Evolutionary conservation across 1,140 invertebrate species (phyloP).

Genomic region (Caenorhabditis brenneri): DNA sequence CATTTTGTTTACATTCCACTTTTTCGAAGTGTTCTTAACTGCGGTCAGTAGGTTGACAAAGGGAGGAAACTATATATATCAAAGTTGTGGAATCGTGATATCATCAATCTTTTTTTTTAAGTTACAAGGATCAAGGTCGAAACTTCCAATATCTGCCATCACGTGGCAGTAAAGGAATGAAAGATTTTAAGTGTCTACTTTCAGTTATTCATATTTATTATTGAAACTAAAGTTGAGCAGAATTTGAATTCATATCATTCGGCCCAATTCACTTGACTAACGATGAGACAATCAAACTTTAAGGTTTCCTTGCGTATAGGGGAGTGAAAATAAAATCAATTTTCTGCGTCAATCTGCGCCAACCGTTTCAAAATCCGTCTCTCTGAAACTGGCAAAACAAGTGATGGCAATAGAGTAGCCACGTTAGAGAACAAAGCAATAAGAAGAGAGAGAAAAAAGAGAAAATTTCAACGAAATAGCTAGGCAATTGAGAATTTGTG

Average conservation of each 20-base stretch:
- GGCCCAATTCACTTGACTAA: too few relatives aligned
- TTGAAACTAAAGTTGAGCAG: too few relatives aligned
- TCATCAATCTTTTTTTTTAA: neutral
- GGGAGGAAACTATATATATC: neutral
- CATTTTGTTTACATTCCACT: constrained; percentile 11
- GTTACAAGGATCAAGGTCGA: too few relatives aligned
- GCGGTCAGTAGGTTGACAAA: neutral
- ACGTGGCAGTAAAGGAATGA: too few relatives aligned
- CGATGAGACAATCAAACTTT: too few relatives aligned
- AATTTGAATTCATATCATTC: too few relatives aligned
- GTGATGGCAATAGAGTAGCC: neutral
- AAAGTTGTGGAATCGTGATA: neutral
- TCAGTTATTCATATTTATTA: too few relatives aligned
- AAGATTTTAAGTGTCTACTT: too few relatives aligned
- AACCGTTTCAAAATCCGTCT: neutral
- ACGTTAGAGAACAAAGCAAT: neutral
- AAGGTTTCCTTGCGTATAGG: too few relatives aligned
- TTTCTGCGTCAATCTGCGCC: too few relatives aligned
- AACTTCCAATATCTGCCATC: too few relatives aligned
- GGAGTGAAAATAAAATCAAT: too few relatives aligned
- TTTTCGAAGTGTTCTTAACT: neutral
- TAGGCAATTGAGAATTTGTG: neutral
- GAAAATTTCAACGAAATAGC: neutral
- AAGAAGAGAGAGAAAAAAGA: neutral
- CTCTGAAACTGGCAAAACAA: neutral